Conservation (phyloP, 2,888 invertebrate genomes). For the Hipparchia semele region DNA sequence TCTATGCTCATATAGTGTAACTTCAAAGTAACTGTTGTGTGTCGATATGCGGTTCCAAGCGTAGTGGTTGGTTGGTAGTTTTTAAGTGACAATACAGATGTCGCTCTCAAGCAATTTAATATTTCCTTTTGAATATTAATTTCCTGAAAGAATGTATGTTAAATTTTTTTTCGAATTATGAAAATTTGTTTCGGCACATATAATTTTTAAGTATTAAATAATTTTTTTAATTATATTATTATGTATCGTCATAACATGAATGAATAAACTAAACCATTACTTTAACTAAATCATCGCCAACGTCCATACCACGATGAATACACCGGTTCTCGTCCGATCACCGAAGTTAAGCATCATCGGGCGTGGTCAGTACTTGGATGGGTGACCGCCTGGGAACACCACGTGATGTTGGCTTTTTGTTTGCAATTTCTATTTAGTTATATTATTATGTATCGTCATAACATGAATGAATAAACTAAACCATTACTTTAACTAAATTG, state of each 20-base stretch:
- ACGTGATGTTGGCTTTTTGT: constrained; percentile 38
- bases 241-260: neutral
- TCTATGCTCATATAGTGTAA: neutral
- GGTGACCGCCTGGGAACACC: constrained; percentile 58
- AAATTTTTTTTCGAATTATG: too few relatives aligned
- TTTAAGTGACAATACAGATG: neutral
- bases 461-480: neutral
- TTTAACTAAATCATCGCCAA: constrained; percentile 42
- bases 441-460: neutral
- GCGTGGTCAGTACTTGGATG: constrained; percentile 78
- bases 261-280: neutral
- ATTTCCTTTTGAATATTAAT: too few relatives aligned
- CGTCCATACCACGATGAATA: constrained; percentile 75
- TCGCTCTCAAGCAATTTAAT: neutral
- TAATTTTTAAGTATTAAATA: too few relatives aligned
- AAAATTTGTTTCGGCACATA: too few relatives aligned
- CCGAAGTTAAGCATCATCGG: constrained; percentile 79
- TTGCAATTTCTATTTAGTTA: neutral
- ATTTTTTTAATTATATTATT: neutral
- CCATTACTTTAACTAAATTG: neutral
- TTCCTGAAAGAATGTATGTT: too few relatives aligned
- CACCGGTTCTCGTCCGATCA: constrained; percentile 80
- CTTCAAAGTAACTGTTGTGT: neutral
- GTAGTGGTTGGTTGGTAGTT: neutral
- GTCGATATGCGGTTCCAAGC: too few relatives aligned